phyloP scores from a whole-genome alignment of 2,797 vertebrate genomes.

The Sus cebifrons region DNA sequence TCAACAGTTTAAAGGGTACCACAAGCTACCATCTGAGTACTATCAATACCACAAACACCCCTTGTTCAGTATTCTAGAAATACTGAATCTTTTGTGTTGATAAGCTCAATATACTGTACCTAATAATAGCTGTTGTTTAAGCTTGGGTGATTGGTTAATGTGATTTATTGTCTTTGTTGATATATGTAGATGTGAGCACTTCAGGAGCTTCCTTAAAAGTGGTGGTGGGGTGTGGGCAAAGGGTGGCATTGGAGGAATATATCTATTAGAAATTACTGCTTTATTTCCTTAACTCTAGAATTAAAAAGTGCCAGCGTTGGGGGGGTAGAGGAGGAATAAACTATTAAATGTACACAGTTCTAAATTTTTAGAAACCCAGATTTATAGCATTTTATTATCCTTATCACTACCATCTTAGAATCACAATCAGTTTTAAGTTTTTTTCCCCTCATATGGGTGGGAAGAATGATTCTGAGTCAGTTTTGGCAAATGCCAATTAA shows the following conservation, averaged over 20 bases:
- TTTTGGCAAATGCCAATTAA: constrained; percentile 35
- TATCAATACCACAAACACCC: not conserved
- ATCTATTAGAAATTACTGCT: constrained; percentile 48
- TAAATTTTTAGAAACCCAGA: constrained; percentile 20
- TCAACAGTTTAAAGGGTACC: not conserved
- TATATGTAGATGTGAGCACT: constrained; percentile 18
- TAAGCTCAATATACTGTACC: not conserved
- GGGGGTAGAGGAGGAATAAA: not conserved
- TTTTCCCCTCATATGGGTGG: not conserved
- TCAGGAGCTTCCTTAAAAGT: constrained; percentile 57
- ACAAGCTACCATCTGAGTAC: not conserved
- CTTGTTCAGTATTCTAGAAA: constrained; percentile 49
- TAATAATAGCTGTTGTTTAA: constrained; percentile 51
- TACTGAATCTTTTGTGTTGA: constrained; percentile 24
- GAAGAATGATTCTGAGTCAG: constrained; percentile 19
- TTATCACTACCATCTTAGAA: constrained; percentile 34
- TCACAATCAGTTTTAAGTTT: not conserved
- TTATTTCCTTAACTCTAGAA: constrained; percentile 53
- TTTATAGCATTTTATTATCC: constrained; percentile 34
- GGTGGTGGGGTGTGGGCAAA: not conserved
- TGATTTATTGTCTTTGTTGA: constrained; percentile 8
- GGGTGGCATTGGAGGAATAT: not conserved
- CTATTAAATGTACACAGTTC: constrained; percentile 31
- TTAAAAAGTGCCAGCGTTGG: constrained; percentile 51
- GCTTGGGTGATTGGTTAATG: constrained; percentile 31